phyloP scores from a whole-genome alignment of 2,888 invertebrate genomes.

The Megalurothrips usitatus region DNA sequence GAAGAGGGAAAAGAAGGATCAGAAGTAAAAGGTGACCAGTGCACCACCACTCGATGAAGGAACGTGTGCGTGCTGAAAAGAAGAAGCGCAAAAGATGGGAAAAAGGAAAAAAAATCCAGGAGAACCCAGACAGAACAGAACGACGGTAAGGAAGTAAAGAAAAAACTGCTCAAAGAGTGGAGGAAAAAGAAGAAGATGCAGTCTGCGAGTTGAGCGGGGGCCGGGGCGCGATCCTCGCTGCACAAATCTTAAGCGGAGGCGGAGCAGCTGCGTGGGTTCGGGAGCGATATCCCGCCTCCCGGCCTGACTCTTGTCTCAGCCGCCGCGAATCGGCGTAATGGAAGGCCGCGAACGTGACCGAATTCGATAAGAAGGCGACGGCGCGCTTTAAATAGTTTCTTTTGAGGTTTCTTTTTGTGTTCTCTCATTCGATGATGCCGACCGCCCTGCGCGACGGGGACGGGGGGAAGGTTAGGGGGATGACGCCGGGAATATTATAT shows the following conservation, averaged over 20 bases:
- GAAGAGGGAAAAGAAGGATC: too few species aligned
- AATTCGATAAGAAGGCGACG: not conserved
- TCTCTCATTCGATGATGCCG: not conserved
- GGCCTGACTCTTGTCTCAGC: not conserved
- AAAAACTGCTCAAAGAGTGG: not conserved
- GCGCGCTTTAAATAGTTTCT: not conserved
- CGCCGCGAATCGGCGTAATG: conserved; percentile 4
- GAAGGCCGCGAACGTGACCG: conserved; percentile 21
- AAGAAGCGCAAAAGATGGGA: not conserved
- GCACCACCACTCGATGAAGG: too few species aligned
- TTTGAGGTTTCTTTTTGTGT: not conserved
- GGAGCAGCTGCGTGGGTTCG: too few species aligned
- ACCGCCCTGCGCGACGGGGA: not conserved
- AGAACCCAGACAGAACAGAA: not conserved
- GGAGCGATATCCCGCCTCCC: too few species aligned
- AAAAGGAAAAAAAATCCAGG: not conserved
- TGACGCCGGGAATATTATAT: not conserved
- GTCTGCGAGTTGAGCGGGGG: too few species aligned
- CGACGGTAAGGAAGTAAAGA: not conserved
- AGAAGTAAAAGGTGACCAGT: too few species aligned
- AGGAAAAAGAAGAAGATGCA: not conserved
- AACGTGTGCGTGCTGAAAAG: not conserved
- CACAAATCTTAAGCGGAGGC: too few species aligned
- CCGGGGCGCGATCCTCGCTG: too few species aligned
- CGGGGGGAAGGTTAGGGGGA: not conserved